Conservation (phyloP, 1,140 invertebrate genomes). For the Panulirus ornatus region DNA sequence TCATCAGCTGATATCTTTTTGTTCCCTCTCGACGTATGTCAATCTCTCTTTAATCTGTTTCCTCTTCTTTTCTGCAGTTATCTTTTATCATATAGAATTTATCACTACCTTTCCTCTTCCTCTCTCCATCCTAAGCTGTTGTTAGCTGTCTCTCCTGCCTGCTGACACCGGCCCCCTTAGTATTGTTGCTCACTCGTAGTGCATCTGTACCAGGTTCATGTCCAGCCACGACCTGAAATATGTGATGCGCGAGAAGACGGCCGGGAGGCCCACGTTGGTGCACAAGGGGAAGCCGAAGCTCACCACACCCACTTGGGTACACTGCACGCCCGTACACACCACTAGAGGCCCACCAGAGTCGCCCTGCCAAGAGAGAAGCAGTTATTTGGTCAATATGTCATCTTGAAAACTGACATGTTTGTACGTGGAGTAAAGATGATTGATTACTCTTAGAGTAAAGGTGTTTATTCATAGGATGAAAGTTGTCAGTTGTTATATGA, state of each 20-base stretch:
- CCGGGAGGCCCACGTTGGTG: slow-evolving; percentile 85
- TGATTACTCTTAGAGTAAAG: too few relatives aligned
- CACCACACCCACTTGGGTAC: slow-evolving; percentile 81
- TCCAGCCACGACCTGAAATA: slow-evolving; percentile 86
- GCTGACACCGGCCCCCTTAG: not conserved
- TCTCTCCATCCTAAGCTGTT: not conserved
- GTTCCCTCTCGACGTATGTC: too few relatives aligned
- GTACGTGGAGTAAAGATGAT: too few relatives aligned
- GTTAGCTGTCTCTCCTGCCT: not conserved
- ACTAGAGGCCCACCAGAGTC: slow-evolving; percentile 76
- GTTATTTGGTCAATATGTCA: too few relatives aligned
- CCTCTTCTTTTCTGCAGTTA: not conserved
- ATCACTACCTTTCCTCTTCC: not conserved
- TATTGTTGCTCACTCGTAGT: not conserved
- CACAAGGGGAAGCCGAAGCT: slow-evolving; percentile 85
- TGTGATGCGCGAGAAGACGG: slow-evolving; percentile 86
- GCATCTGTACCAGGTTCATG: slow-evolving; percentile 46
- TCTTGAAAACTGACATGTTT: too few relatives aligned
- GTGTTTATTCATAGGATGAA: too few relatives aligned
- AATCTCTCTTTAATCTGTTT: too few relatives aligned
- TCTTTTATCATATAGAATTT: not conserved
- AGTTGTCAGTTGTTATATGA: too few relatives aligned
- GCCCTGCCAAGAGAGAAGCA: slow-evolving; percentile 22
- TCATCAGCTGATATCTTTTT: not conserved
- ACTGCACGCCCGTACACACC: slow-evolving; percentile 35